Conservation (phyloP, 1,140 invertebrate genomes). For the Marisa cornuarietis region DNA sequence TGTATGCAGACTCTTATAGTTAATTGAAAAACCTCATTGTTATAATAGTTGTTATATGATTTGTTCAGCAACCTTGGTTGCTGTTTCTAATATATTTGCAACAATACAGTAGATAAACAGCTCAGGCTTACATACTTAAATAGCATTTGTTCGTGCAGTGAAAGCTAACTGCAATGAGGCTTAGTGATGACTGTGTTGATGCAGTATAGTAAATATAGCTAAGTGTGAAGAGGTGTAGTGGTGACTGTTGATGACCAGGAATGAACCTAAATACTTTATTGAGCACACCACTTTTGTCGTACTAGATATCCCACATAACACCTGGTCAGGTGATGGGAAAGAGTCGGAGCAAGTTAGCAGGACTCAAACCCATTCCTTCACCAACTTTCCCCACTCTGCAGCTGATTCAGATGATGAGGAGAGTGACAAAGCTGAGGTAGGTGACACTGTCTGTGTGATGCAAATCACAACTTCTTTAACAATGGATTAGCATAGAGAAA, state of each 20-base stretch:
- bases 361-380: conserved; percentile 58
- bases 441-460: too few species aligned
- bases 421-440: conserved; percentile 53
- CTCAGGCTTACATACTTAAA: too few species aligned
- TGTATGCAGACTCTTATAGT: too few species aligned
- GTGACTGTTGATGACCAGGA: neutral
- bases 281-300: neutral
- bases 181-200: neutral
- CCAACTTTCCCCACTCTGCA: conserved; percentile 60
- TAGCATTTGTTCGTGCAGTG: too few species aligned
- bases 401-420: conserved; percentile 61
- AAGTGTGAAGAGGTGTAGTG: neutral
- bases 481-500: too few species aligned
- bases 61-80: too few species aligned
- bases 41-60: too few species aligned
- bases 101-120: too few species aligned
- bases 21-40: too few species aligned
- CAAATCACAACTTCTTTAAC: too few species aligned
- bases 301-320: neutral
- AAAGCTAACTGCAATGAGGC: neutral
- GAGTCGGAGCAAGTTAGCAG: too few species aligned
- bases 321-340: conserved; percentile 32
- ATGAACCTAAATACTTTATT: conserved; percentile 44
- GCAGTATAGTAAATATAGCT: neutral
- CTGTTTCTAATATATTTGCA: too few species aligned